Evolutionary conservation across 2,113 vertebrate species (phyloP), one percentile per base, ranked within the genome.

Genomic region (Oryzias woworae): DNA sequence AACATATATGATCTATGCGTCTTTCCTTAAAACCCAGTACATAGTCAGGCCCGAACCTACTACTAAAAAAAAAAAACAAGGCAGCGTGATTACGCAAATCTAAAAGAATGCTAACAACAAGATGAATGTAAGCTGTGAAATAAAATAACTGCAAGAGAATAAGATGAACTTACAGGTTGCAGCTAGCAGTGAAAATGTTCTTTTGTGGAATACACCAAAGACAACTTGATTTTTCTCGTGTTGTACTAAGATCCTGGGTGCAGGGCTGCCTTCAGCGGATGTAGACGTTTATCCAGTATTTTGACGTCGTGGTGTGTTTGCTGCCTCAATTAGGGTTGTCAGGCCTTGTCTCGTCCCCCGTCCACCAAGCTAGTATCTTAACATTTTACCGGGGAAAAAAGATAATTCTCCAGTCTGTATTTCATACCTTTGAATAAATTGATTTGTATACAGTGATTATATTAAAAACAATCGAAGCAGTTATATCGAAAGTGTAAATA

Each of bases 201-300:
- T 1, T 41, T 45, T 49, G 53, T 36, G 18, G 66, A 46, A 54
- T 16, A 61, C 74, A 74, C 36, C 23, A 46, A 51, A 75, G 64
- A 85, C 71, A 81, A 85, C 76, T 17, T 46, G 69, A 70, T 59
- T 62, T 62, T 67, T 69, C 57, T 65, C 73, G 49, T 80, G 64
- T 80, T 75, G 78, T 60, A 60, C 36, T 51, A 49, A 43, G 43
- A 14, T 17, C 47, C 18, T 15, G 28, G 65, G 8, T 26, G 50
- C 63, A 53, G 58, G 36, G 59, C 71, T 61, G 73, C 53, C 18
- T 18, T 23, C 26, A 53, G n/a, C 81, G 85, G 85, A 89, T 81
- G 66, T 58, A 58, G 65, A 80, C 28, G 23, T 16, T 31, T 17
- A 18, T 24, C 43, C 42, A 15, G 17, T 2, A 3, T 4, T 2